Base-by-base conservation (phyloP, 2,888 invertebrate genomes). In the Syritta pipiens region DNA sequence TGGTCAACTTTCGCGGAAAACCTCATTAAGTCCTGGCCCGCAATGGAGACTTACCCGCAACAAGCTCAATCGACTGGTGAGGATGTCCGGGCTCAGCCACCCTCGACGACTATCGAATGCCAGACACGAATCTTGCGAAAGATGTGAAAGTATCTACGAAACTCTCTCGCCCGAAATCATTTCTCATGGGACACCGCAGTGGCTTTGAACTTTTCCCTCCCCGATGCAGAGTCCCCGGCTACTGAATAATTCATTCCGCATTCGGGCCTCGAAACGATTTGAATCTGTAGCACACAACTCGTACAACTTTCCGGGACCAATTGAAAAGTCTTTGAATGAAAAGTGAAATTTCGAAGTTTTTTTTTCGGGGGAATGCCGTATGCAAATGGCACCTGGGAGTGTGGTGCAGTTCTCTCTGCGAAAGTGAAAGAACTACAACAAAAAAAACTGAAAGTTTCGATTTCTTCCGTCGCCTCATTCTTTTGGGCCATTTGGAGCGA, bases 311-410 rank as follows among this genome's bases (percentile, higher is more conserved):
- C 44, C 71, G 71, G 49, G 57, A 37, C 57, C 63, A 57, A 71
- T 37, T 63, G 62, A 57, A 69, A 76, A 30, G 69, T 51, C 44
- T 69, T 59, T 76, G 57, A 53, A 72, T 59, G 59, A 42, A 65
- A 77, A 72, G 77, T 72, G 77, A 77, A 77, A 77, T 40, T 53
- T 46, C n/a, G n/a, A n/a, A n/a, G n/a, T 67, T 65, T 37, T 28
- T 40, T n/a, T 37, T 65, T 51, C 7, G 9, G 9, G 32, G 51
- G 63, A 71, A 46, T 77, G 65, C 48, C 62, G 48, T 59, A 77
- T 71, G 76, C 71, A 77, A 77, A 77, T 71, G 28, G 30, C 4
- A 3, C 24, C 30, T 44, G 57, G 53, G 60, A 49, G 40, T 55
- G 37, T 17, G 42, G 24, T 62, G 32, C 48, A 42, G 22, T 67